phyloP scores from a whole-genome alignment of 2,888 invertebrate species.

The Agrypnus murinus region DNA sequence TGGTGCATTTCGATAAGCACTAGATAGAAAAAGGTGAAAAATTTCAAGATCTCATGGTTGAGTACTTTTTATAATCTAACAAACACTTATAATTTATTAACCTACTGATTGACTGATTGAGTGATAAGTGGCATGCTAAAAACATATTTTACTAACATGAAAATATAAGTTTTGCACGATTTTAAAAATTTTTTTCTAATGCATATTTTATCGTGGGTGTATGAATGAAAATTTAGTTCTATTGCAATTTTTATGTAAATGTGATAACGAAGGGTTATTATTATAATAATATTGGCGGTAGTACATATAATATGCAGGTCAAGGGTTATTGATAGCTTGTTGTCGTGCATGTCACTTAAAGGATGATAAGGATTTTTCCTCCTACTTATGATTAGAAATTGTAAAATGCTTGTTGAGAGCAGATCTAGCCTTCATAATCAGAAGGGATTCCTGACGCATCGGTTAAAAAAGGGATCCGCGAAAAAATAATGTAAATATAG shows the following conservation, averaged over 20 bases:
- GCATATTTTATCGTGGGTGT: neutral
- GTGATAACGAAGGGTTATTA: neutral
- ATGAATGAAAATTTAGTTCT: neutral
- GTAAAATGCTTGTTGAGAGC: constrained; percentile 30
- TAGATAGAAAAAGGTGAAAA: neutral
- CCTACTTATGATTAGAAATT: constrained; percentile 40
- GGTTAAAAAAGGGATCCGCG: neutral
- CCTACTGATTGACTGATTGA: constrained; percentile 5
- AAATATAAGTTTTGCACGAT: neutral
- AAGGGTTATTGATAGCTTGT: constrained; percentile 42
- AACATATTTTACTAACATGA: neutral
- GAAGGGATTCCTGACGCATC: constrained; percentile 6
- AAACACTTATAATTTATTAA: constrained; percentile 15
- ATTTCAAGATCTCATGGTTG: neutral
- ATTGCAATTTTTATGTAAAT: neutral
- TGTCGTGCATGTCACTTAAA: constrained; percentile 35
- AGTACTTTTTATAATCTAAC: constrained; percentile 18
- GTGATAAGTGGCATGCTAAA: neutral
- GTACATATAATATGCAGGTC: constrained; percentile 23
- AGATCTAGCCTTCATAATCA: constrained; percentile 33
- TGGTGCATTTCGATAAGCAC: constrained; percentile 21
- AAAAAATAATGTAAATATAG: constrained; percentile 21
- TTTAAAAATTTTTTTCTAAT: neutral
- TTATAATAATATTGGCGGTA: constrained; percentile 4
- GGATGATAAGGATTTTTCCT: constrained; percentile 45